These are phyloP conservation scores for Siniperca undulata DNA, from an alignment of 2,797 vertebrate species.

Conservation along the genomic window DNA sequence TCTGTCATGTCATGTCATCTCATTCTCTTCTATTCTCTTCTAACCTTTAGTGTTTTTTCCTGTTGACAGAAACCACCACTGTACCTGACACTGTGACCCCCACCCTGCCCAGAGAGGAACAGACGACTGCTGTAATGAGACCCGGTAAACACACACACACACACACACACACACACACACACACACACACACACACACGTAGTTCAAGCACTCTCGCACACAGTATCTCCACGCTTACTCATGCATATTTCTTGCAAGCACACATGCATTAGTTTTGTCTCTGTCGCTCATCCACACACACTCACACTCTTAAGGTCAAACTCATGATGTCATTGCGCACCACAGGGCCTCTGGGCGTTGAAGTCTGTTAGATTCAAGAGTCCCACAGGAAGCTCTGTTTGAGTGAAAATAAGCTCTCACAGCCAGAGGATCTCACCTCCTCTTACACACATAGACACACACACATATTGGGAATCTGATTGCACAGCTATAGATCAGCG, in stretches of 20 bases:
- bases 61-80: constrained; percentile 90
- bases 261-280: constrained; percentile 13
- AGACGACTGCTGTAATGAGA: constrained; percentile 84
- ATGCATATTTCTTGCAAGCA: constrained; percentile 32
- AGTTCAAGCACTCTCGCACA: constrained; percentile 6
- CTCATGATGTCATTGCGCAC: constrained; percentile 72
- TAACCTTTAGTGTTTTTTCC: constrained; percentile 2
- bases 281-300: constrained; percentile 30
- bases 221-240: constrained; percentile 7
- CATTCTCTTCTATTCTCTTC: not conserved
- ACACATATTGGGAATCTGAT: constrained; percentile 39
- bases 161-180: constrained; percentile 25
- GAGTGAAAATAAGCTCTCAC: constrained; percentile 69
- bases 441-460: constrained; percentile 30
- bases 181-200: constrained; percentile 2
- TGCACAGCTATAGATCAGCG: constrained; percentile 52
- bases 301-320: constrained; percentile 66
- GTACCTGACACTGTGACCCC: constrained; percentile 90
- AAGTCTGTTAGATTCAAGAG: constrained; percentile 64
- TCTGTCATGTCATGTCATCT: not conserved
- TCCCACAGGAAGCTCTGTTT: constrained; percentile 72
- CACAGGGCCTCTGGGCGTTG: constrained; percentile 66
- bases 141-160: constrained; percentile 82
- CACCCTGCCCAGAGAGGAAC: constrained; percentile 88
- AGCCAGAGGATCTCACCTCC: constrained; percentile 51